phyloP scores from a whole-genome alignment of 1,140 invertebrate genomes.

The Apis dorsata region DNA sequence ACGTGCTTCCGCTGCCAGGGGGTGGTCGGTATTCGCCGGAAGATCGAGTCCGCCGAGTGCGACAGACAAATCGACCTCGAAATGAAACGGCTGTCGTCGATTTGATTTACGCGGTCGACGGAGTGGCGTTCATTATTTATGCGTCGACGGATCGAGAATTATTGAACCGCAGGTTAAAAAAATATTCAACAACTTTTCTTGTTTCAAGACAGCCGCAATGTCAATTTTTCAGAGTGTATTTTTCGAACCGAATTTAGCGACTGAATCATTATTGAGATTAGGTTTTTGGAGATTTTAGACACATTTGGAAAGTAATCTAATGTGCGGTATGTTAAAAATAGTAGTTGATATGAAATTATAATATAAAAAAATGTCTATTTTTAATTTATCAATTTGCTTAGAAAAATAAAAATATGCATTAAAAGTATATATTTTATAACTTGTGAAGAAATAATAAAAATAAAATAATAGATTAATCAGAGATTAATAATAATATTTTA shows the following conservation, averaged over 20 bases:
- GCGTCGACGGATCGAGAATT: constrained; percentile 64
- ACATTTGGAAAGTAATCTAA: no score
- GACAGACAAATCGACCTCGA: constrained; percentile 68
- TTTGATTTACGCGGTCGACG: constrained; percentile 63
- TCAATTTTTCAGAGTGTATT: background rate
- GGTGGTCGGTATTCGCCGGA: constrained; percentile 50
- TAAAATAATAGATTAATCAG: no score
- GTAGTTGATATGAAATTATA: no score
- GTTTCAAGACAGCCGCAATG: background rate
- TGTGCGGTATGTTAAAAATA: no score
- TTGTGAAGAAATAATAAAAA: no score
- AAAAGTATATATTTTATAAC: no score
- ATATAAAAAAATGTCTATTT: no score
- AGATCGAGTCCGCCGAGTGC: constrained; percentile 46
- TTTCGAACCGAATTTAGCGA: background rate
- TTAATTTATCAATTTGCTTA: no score
- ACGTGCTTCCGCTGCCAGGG: constrained; percentile 58
- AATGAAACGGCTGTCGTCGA: constrained; percentile 67
- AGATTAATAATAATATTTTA: no score
- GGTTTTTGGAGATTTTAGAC: background rate
- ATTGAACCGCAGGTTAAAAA: constrained; percentile 63
- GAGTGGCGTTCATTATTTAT: constrained; percentile 65
- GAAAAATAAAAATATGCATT: no score
- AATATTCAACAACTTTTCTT: constrained; percentile 25
- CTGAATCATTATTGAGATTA: rapidly evolving